Percentiles rank a stretch among this genome's conserved stretches.
Conservation (phyloP, 2,888 invertebrate genomes). For the Rhamphomyia laevipes region DNA sequence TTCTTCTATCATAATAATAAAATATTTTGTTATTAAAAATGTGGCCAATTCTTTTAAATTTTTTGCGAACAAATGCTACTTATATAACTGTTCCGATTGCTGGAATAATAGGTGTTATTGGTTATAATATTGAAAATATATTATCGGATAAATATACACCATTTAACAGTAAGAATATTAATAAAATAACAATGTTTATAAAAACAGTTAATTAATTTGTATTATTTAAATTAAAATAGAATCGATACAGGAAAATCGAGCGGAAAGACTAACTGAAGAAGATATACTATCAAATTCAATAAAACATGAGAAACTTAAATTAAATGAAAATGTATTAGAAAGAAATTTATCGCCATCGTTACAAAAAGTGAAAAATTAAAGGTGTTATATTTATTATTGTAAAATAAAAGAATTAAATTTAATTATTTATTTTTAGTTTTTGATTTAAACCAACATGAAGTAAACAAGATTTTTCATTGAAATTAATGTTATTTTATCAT, state of each 20-base stretch:
- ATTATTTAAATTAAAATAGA: conserved; percentile 37
- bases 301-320: conserved; percentile 54
- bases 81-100: conserved; percentile 68
- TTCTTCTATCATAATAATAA: too few species aligned
- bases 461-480: too few species aligned
- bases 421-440: too few species aligned
- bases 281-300: conserved; percentile 44
- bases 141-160: conserved; percentile 67
- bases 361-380: conserved; percentile 11
- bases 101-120: conserved; percentile 67
- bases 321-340: conserved; percentile 53
- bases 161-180: conserved; percentile 47
- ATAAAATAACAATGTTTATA: not conserved
- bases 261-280: conserved; percentile 53
- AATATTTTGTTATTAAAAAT: conserved; percentile 38
- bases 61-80: conserved; percentile 61
- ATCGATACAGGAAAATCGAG: conserved; percentile 60
- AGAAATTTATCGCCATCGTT: conserved; percentile 55
- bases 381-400: too few species aligned
- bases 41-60: conserved; percentile 62
- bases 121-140: conserved; percentile 71
- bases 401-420: not conserved
- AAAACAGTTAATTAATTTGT: not conserved
- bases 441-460: too few species aligned
- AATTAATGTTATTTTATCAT: too few species aligned